phyloP scores from a whole-genome alignment of 2,113 vertebrate species.

The Hemiscyllium ocellatum region DNA sequence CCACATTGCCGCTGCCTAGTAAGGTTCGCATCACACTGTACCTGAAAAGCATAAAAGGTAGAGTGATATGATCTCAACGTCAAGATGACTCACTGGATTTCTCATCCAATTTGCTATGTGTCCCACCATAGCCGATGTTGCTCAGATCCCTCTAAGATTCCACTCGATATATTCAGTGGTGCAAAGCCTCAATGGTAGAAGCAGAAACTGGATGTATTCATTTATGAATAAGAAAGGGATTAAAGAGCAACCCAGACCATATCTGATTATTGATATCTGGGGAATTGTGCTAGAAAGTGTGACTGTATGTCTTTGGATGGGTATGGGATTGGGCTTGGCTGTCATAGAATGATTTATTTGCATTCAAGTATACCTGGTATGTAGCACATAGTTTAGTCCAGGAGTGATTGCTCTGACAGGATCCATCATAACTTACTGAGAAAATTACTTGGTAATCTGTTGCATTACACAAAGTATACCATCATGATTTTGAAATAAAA shows the following conservation, averaged over 20 bases:
- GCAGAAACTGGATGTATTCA: background rate
- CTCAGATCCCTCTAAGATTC: too few species aligned
- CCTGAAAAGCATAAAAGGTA: too few species aligned
- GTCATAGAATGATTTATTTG: background rate
- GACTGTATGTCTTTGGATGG: background rate
- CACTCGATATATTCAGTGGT: background rate
- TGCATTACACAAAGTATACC: background rate
- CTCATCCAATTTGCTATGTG: too few species aligned
- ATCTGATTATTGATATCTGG: background rate
- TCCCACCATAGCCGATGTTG: too few species aligned
- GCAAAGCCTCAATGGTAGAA: background rate
- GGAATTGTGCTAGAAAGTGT: background rate
- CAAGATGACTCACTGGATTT: too few species aligned
- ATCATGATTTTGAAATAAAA: background rate
- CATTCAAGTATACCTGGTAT: background rate
- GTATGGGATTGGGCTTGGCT: background rate
- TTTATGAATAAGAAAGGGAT: background rate
- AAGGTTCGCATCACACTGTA: too few species aligned
- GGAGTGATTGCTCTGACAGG: background rate
- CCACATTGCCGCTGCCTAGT: too few species aligned
- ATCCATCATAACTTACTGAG: background rate
- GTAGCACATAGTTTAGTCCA: background rate
- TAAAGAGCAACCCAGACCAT: background rate
- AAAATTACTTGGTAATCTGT: background rate
- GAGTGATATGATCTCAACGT: too few species aligned